phyloP scores from a whole-genome alignment of 2,888 invertebrate genomes.

The Tachina lurida region DNA sequence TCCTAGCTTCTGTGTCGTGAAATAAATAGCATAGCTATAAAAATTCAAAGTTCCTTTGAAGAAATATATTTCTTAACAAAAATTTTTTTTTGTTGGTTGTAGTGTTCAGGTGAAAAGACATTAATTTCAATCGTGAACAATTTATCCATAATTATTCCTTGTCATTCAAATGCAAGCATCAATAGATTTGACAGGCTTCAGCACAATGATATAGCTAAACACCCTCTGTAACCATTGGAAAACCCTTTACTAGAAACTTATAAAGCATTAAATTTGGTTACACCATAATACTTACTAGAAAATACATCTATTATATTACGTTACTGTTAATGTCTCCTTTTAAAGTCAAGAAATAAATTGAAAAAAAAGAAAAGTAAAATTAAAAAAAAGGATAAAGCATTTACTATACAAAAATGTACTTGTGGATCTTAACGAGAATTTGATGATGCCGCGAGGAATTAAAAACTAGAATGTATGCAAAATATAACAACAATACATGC shows the following conservation, averaged over 20 bases:
- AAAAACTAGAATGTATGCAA: constrained; percentile 72
- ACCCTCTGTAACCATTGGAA: not conserved
- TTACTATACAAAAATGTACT: constrained; percentile 65
- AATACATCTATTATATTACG: not conserved
- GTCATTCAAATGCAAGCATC: no score
- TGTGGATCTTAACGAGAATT: constrained; percentile 77
- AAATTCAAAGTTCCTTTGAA: no score
- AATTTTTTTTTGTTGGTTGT: no score
- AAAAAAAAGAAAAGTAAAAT: not conserved
- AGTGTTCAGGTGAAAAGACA: no score
- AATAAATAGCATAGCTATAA: no score
- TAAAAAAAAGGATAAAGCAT: constrained; percentile 58
- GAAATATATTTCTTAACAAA: no score
- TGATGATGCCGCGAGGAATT: constrained; percentile 77
- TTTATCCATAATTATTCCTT: no score
- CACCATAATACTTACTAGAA: not conserved
- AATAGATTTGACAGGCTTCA: no score
- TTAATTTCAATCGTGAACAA: no score
- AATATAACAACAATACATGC: constrained; percentile 24
- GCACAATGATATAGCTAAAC: no score
- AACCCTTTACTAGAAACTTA: constrained; percentile 33
- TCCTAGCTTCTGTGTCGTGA: no score
- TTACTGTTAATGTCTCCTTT: not conserved
- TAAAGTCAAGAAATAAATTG: constrained; percentile 1
- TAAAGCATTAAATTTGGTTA: constrained; percentile 63